Base-by-base conservation (phyloP, 2,888 invertebrate species). In the Synanthedon tipuliformis region DNA sequence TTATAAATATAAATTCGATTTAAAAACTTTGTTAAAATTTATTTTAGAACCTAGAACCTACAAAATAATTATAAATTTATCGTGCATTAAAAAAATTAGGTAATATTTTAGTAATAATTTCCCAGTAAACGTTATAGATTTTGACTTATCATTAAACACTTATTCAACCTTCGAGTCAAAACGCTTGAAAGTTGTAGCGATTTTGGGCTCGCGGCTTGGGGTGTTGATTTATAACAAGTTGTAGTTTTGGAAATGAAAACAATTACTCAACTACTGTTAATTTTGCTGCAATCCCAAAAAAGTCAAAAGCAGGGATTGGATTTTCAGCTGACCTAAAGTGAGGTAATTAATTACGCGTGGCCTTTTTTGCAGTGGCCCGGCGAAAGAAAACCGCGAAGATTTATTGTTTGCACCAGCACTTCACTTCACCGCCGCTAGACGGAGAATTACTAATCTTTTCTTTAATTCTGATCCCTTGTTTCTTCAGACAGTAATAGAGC, bases 391-490 rank as follows among this genome's bases (percentile, higher is more conserved):
- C 72, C 68, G 71, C 64, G 67, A 79, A 83, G 82, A 84, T 84
- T 84, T 83, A 84, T 83, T 68, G 75, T 78, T 72, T 64, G 71
- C 71, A 71, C 70, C 74, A 12, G 45, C 45, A 66, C 63, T 64
- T 75, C 75, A 75, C 75, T 76, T 61, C 64, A 65, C 64, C 72
- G 65, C 67, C 68, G 72, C 68, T 66, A 68, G 71, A 66, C 70
- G 71, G 72, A 61, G 74, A 73, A 76, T 76, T 76, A 72, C 78
- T 79, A 80, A 79, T 79, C 78, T 80, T 79, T 80, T 77, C 78
- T 81, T 78, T 78, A 81, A 80, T 78, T 80, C 77, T 76, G 78
- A 80, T 78, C 75, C 80, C 70, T 75, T 76, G 77, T 78, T 81
- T 75, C 75, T 74, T 73, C 69, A 68, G 67, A 61, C 68, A 66